Base-by-base conservation (phyloP, 2,113 vertebrate genomes). In the Apteryx mantelli region DNA sequence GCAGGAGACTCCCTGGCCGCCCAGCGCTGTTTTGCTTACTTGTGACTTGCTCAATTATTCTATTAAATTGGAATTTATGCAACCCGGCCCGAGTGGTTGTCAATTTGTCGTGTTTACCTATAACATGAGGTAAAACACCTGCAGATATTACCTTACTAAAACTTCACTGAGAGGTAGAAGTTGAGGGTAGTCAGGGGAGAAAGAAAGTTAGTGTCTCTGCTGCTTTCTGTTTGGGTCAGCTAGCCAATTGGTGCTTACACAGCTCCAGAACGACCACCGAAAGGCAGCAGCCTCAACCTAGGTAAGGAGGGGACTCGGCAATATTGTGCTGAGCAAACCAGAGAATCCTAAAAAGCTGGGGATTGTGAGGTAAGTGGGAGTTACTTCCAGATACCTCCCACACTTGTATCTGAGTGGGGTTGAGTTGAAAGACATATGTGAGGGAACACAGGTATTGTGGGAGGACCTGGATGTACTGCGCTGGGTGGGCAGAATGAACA, bases 281-380 rank as follows among this genome's bases (percentile, higher is more conserved):
- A 48, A 61, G 20, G 63, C 63, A 82, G 75, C 38, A 85, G 32
- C 42, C 40, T 50, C n/a, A 70, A 38, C 18, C 36, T 0, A 0
- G 50, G 22, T 28, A 26, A 70, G 60, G 36, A 79, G 28, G 6
- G 50, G 64, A 60, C 69, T 18, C 48, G 74, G 53, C 46, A 28
- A 42, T 64, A 12, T 46, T 38, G 30, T 21, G 50, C 16, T 22
- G 38, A 56, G 68, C 50, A 70, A 65, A 52, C 20, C 7, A 4
- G 8, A 0, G 4, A 83, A 22, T 48, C n/a, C 38, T 56, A 48
- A 28, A 34, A 85, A 82, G 40, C 38, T 65, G 65, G 20, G 30
- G 11, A 11, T 81, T 83, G 56, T 2, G 7, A 80, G 66, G 42
- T 44, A 42, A 0, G 0, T 12, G 74, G 64, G 32, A 40, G 21